Evolutionary conservation across 2,888 invertebrate genomes (phyloP).

Genomic region (Nemotelus pantherinus): DNA sequence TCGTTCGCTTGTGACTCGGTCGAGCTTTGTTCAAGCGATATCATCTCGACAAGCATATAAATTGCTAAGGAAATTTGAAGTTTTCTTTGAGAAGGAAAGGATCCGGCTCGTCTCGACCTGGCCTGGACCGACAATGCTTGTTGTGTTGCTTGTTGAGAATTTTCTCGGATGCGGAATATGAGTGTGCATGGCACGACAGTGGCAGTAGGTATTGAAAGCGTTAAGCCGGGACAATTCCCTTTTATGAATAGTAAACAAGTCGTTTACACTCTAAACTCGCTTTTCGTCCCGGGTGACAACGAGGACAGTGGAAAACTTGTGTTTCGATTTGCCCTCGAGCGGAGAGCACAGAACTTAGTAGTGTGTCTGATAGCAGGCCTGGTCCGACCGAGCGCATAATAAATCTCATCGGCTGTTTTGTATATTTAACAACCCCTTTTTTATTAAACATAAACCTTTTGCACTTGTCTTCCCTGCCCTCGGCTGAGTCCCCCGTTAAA

Average conservation of each 20-base stretch:
- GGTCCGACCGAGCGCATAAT: slow-evolving; percentile 5
- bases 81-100: slow-evolving; percentile 12
- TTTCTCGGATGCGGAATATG: neutral
- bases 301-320: neutral
- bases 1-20: slow-evolving; percentile 17
- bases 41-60: slow-evolving; percentile 37
- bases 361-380: neutral
- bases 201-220: slow-evolving; percentile 22
- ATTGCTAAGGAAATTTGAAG: slow-evolving; percentile 41
- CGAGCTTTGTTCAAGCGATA: slow-evolving; percentile 14
- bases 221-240: slow-evolving; percentile 42
- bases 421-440: slow-evolving; percentile 41
- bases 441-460: slow-evolving; percentile 44
- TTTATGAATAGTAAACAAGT: slow-evolving; percentile 45
- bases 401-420: slow-evolving; percentile 43
- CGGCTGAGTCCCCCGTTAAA: neutral
- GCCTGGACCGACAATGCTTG: neutral
- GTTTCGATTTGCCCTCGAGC: neutral
- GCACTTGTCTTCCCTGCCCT: slow-evolving; percentile 8
- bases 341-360: neutral
- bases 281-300: slow-evolving; percentile 1
- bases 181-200: neutral
- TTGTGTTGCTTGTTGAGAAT: neutral
- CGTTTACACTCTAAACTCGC: slow-evolving; percentile 35
- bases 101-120: neutral